A percentile compares a stretch with the other conserved stretches of the same genome.
phyloP scores from a whole-genome alignment of 2,888 invertebrate species.

The Neoitamus cyanurus region DNA sequence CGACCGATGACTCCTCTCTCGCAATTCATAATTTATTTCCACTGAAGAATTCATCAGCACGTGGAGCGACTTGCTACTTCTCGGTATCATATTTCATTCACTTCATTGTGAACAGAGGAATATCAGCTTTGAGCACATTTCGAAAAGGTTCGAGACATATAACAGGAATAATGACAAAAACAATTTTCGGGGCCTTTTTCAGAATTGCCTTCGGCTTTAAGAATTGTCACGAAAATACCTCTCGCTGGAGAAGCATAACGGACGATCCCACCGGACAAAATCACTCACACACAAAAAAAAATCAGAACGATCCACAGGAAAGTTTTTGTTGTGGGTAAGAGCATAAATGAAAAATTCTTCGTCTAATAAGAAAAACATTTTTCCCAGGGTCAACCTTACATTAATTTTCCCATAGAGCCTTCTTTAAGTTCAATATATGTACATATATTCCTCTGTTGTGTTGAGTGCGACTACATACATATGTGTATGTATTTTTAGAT shows the following conservation, averaged over 20 bases:
- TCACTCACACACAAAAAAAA: not conserved
- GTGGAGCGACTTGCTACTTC: not conserved
- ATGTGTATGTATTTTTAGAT: too few species aligned
- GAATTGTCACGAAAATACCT: not conserved
- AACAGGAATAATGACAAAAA: not conserved
- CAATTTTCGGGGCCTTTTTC: not conserved
- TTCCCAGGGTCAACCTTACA: not conserved
- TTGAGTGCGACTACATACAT: too few species aligned
- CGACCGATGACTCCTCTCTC: not conserved
- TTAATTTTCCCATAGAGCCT: not conserved
- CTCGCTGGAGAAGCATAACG: not conserved
- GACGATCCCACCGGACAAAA: not conserved
- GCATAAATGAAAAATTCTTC: not conserved
- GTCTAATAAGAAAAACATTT: not conserved
- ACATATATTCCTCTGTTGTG: too few species aligned
- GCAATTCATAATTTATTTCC: not conserved
- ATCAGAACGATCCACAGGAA: not conserved
- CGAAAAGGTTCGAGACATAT: not conserved
- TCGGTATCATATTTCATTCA: not conserved
- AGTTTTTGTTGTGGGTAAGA: not conserved
- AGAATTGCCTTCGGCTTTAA: not conserved
- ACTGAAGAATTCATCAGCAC: not conserved
- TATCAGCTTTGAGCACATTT: not conserved
- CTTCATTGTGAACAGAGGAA: not conserved
- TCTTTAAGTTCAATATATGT: not conserved